phyloP scores from a whole-genome alignment of 2,888 invertebrate species.

The Chesias legatella region DNA sequence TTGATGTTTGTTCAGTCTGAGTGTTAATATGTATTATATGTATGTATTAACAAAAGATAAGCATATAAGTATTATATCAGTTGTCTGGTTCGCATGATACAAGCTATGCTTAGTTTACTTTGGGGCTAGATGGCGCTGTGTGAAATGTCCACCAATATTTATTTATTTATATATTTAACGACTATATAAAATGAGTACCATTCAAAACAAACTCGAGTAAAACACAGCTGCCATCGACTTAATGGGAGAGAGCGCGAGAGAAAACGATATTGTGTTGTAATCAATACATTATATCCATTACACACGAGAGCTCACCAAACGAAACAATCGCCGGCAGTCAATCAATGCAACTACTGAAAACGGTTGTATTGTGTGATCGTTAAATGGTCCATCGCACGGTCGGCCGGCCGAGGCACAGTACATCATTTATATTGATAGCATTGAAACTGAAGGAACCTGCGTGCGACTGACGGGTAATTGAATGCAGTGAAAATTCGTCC shows the following conservation, averaged over 20 bases:
- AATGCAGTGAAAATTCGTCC: slow-evolving; percentile 37
- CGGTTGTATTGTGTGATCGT: slow-evolving; percentile 23
- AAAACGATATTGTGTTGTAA: slow-evolving; percentile 6
- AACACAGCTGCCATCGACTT: not conserved
- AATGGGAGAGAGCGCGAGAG: slow-evolving; percentile 4
- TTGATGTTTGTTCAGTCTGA: too few relatives aligned
- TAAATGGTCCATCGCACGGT: slow-evolving; percentile 2
- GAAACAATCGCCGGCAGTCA: slow-evolving; percentile 23
- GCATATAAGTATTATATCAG: too few relatives aligned
- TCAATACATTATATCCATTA: slow-evolving; percentile 37
- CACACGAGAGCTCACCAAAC: slow-evolving; percentile 45
- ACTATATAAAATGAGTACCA: too few relatives aligned
- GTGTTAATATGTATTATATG: too few relatives aligned
- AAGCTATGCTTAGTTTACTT: too few relatives aligned
- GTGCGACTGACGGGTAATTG: slow-evolving; percentile 44
- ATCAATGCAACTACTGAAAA: slow-evolving; percentile 23
- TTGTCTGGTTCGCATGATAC: too few relatives aligned
- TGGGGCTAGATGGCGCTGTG: too few relatives aligned
- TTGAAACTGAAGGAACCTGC: slow-evolving; percentile 38
- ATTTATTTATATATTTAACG: too few relatives aligned
- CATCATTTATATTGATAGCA: slow-evolving; percentile 30
- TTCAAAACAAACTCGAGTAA: too few relatives aligned
- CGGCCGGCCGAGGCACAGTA: slow-evolving; percentile 1
- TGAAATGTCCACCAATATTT: too few relatives aligned
- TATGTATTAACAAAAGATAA: too few relatives aligned